phyloP scores from a whole-genome alignment of 2,888 invertebrate species.

The Sesamia inferens region DNA sequence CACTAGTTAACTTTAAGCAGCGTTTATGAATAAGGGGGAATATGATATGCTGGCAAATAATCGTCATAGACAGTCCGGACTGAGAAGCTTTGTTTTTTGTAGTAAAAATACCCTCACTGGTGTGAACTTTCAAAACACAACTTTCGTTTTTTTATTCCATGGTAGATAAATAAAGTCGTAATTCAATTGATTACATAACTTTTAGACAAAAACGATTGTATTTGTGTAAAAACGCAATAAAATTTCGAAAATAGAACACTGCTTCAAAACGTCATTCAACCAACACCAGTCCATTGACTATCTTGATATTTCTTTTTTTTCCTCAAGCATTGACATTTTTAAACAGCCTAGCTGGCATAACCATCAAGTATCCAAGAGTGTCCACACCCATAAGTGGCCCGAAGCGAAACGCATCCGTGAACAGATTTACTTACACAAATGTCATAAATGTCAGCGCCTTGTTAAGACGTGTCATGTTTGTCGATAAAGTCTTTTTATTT shows the following conservation, averaged over 20 bases:
- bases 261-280: slow-evolving; percentile 6
- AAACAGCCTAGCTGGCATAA: slow-evolving; percentile 33
- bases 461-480: slow-evolving; percentile 52
- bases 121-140: neutral
- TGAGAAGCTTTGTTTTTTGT: slow-evolving; percentile 1
- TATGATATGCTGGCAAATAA: slow-evolving; percentile 35
- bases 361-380: slow-evolving; percentile 26
- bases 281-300: neutral
- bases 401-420: slow-evolving; percentile 51
- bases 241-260: slow-evolving; percentile 19
- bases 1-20: too few relatives aligned
- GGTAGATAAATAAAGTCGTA: neutral
- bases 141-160: neutral
- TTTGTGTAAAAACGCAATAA: neutral
- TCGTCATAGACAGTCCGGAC: neutral
- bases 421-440: slow-evolving; percentile 64
- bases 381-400: slow-evolving; percentile 50
- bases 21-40: too few relatives aligned
- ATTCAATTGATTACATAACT: neutral
- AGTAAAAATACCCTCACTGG: neutral
- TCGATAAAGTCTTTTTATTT: slow-evolving; percentile 28
- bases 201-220: neutral
- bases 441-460: slow-evolving; percentile 61
- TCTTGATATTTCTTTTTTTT: slow-evolving; percentile 7
- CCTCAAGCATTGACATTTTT: slow-evolving; percentile 13